These are phyloP conservation scores for Brachionus koreanus DNA, from an alignment of 1,140 invertebrate species.

Conservation along the genomic window DNA sequence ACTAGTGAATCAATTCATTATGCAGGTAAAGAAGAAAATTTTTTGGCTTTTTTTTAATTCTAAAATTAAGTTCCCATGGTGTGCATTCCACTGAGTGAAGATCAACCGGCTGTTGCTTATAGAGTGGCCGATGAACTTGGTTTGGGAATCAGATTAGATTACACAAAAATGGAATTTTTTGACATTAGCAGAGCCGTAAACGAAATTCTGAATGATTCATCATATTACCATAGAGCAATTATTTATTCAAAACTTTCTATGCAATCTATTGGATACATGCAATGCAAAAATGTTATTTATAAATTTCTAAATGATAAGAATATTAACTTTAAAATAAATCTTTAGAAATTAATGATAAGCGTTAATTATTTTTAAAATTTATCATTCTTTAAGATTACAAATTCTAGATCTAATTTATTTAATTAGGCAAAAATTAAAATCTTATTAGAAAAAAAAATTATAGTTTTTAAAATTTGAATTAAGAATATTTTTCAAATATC, in stretches of 20 bases:
- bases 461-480: too few relatives aligned
- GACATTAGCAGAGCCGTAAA: neutral
- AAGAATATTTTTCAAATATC: too few relatives aligned
- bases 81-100: conserved; percentile 65
- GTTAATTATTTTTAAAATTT: too few relatives aligned
- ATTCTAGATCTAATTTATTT: too few relatives aligned
- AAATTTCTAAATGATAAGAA: neutral
- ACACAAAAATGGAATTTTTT: neutral
- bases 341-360: too few relatives aligned
- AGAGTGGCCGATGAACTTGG: conserved; percentile 42
- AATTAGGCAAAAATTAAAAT: too few relatives aligned
- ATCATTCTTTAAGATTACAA: too few relatives aligned
- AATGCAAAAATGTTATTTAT: neutral
- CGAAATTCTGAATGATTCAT: neutral
- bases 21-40: conserved; percentile 53
- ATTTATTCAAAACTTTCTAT: neutral
- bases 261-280: neutral
- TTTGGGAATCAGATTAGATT: conserved; percentile 33
- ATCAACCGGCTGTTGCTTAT: conserved; percentile 49
- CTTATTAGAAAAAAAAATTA: too few relatives aligned
- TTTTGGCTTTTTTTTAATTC: neutral
- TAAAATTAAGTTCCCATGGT: conserved; percentile 65
- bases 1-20: conserved; percentile 76
- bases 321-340: neutral
- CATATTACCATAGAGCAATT: neutral